Evolutionary conservation across 2,113 vertebrate species (phyloP).

Genomic region (Ranitomeya imitator): DNA sequence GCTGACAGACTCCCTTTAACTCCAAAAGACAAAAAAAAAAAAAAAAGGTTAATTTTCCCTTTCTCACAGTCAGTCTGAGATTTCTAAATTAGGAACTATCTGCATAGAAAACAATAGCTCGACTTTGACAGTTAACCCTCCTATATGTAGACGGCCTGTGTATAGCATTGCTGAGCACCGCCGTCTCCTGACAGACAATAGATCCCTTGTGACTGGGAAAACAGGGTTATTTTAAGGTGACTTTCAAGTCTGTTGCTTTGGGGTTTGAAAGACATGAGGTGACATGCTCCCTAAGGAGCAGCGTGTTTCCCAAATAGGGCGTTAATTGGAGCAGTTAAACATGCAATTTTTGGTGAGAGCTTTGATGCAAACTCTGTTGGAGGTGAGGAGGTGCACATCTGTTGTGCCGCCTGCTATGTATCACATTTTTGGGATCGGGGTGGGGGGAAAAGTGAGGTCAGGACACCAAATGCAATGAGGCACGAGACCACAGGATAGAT

Average conservation of each 20-base stretch:
- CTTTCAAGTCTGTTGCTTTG: neutral
- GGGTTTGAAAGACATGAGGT: conserved; percentile 28
- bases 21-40: neutral
- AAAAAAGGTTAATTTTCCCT: neutral
- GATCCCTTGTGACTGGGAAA: neutral
- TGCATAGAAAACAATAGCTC: conserved; percentile 20
- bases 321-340: conserved; percentile 54
- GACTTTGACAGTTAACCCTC: conserved; percentile 11
- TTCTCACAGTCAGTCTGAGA: neutral
- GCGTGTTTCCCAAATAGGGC: conserved; percentile 32
- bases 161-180: neutral
- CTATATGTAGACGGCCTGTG: neutral
- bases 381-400: conserved; percentile 51
- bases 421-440: neutral
- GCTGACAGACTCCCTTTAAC: neutral
- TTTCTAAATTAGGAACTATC: conserved; percentile 26
- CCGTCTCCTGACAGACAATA: neutral
- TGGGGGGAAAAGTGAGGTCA: neutral
- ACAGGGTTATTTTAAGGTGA: conserved; percentile 40
- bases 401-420: conserved; percentile 11
- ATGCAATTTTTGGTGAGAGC: conserved; percentile 39
- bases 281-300: conserved; percentile 40
- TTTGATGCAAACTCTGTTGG: conserved; percentile 29
- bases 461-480: neutral
- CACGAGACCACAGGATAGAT: neutral